These are phyloP conservation scores for Drosophila siamana DNA, from an alignment of 2,888 invertebrate species.

Conservation along the genomic window DNA sequence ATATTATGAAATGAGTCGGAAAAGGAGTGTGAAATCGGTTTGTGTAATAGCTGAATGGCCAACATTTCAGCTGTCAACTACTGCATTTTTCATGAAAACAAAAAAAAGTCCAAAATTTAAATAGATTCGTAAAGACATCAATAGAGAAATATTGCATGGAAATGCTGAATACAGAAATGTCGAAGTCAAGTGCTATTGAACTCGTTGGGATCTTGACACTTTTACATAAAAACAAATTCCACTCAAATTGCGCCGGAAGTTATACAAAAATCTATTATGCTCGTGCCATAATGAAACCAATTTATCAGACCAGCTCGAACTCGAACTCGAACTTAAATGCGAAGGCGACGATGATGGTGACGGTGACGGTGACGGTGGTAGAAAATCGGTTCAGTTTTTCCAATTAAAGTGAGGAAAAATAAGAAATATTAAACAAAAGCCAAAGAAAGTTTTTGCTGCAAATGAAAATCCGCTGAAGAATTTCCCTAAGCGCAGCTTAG, in stretches of 20 bases:
- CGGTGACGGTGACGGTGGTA: slow-evolving; percentile 16
- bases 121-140: slow-evolving; percentile 47
- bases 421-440: slow-evolving; percentile 63
- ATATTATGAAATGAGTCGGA: slow-evolving; percentile 69
- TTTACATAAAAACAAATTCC: slow-evolving; percentile 48
- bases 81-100: slow-evolving; percentile 51
- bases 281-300: slow-evolving; percentile 66
- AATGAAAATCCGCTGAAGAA: slow-evolving; percentile 80
- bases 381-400: slow-evolving; percentile 62
- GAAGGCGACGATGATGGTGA: slow-evolving; percentile 1
- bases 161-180: slow-evolving; percentile 34
- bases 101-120: slow-evolving; percentile 36
- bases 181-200: slow-evolving; percentile 69
- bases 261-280: slow-evolving; percentile 65
- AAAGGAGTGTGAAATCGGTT: slow-evolving; percentile 56
- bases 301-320: slow-evolving; percentile 59
- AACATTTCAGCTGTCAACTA: slow-evolving; percentile 76
- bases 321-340: slow-evolving; percentile 26
- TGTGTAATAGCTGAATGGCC: slow-evolving; percentile 56
- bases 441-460: slow-evolving; percentile 70
- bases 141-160: slow-evolving; percentile 14
- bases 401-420: slow-evolving; percentile 62
- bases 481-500: slow-evolving; percentile 78
- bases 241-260: slow-evolving; percentile 67
- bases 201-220: slow-evolving; percentile 59